Evolutionary conservation across 2,797 vertebrate genomes (phyloP).

Genomic region (Corythornis leucogaster): DNA sequence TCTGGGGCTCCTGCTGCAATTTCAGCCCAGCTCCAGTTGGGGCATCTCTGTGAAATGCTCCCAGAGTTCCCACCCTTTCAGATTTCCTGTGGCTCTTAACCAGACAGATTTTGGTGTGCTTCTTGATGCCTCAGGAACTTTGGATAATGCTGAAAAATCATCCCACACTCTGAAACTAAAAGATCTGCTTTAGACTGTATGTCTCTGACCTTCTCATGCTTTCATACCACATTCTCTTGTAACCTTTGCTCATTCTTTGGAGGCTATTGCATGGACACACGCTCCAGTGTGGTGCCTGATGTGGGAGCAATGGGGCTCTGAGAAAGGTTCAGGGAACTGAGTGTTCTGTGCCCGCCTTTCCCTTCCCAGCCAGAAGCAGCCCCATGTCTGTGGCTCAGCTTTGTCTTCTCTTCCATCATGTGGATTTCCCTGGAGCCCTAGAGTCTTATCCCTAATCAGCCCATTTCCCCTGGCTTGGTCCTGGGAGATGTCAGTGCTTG

Average conservation of each 20-base stretch:
- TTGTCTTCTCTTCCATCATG: background rate
- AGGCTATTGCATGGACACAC: accelerated
- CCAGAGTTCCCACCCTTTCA: background rate
- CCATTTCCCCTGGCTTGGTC: slow-evolving; percentile 30
- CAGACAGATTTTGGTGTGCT: background rate
- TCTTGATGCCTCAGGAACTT: background rate
- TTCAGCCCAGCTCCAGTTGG: background rate
- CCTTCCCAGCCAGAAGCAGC: background rate
- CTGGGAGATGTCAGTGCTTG: slow-evolving; percentile 32
- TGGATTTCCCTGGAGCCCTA: background rate
- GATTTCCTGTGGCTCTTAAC: background rate
- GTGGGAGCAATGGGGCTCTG: background rate
- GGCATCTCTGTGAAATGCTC: background rate
- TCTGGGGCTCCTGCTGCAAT: background rate
- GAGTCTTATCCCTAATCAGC: background rate
- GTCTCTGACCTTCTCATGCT: background rate
- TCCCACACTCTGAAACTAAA: background rate
- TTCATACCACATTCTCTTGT: background rate
- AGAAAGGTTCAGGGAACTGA: background rate
- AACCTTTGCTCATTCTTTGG: background rate
- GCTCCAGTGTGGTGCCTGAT: background rate
- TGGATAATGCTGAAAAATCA: background rate
- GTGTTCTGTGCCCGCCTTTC: background rate
- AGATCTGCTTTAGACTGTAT: background rate
- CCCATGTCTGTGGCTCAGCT: background rate